A percentile compares a stretch with the other conserved stretches of the same genome.
phyloP scores from a whole-genome alignment of 2,113 vertebrate genomes.

The Cisticola juncidis region DNA sequence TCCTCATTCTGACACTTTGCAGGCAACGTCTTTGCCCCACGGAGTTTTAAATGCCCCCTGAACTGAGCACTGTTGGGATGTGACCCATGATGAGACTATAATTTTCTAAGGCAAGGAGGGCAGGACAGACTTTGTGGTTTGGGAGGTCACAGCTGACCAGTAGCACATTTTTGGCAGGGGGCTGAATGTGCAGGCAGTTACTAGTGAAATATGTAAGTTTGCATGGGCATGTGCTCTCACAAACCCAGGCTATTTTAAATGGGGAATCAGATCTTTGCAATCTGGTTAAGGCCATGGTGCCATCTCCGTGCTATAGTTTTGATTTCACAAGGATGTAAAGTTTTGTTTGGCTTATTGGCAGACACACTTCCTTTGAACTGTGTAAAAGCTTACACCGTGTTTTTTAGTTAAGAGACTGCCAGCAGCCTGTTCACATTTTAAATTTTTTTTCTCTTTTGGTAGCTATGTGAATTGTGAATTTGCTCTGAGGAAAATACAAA shows the following conservation, averaged over 20 bases:
- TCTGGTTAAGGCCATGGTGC: not conserved
- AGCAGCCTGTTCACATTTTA: not conserved
- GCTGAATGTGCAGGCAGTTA: not conserved
- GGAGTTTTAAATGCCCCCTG: not conserved
- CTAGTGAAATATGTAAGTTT: not conserved
- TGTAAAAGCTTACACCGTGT: not conserved
- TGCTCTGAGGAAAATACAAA: conserved; percentile 2
- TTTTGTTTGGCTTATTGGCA: not conserved
- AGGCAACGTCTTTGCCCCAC: fast-evolving
- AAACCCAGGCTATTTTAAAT: not conserved
- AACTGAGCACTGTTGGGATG: not conserved
- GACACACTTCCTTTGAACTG: not conserved
- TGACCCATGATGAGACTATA: fast-evolving
- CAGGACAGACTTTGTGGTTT: not conserved
- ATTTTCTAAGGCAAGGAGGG: not conserved
- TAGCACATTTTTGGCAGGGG: not conserved
- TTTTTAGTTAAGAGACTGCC: not conserved
- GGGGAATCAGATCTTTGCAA: not conserved
- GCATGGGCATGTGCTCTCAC: not conserved
- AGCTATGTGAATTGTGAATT: not conserved
- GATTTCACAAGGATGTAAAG: not conserved
- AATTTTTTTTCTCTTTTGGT: not conserved
- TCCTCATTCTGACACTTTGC: not conserved
- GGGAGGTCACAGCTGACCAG: not conserved
- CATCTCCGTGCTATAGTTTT: not conserved